Evolutionary conservation across 2,797 vertebrate species (phyloP).

Genomic region (Scyliorhinus canicula): DNA sequence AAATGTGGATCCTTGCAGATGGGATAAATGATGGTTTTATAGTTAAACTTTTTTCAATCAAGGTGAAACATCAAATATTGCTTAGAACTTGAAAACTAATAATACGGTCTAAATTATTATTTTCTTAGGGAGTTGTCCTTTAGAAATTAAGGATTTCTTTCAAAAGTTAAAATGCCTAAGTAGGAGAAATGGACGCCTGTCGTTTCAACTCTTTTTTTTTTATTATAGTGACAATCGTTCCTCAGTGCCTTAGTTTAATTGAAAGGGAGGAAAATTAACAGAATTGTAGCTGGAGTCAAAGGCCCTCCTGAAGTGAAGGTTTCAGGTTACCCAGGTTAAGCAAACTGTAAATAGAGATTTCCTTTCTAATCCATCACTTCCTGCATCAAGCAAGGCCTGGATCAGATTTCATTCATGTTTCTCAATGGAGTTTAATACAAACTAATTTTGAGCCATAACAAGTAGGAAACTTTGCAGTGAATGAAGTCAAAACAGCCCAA

Average conservation of each 20-base stretch:
- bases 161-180: background rate
- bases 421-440: background rate
- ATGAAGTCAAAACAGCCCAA: background rate
- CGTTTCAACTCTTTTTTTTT: background rate
- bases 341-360: conserved; percentile 22
- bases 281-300: background rate
- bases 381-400: background rate
- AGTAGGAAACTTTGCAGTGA: background rate
- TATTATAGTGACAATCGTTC: background rate
- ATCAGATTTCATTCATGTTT: background rate
- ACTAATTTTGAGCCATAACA: background rate
- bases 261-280: background rate
- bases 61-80: background rate
- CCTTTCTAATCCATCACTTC: conserved; percentile 21
- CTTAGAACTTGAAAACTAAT: background rate
- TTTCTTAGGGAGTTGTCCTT: background rate
- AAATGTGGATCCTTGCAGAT: background rate
- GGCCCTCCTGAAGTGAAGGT: background rate
- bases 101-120: background rate
- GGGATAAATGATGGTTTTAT: background rate
- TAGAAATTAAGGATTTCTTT: background rate
- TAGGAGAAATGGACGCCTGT: background rate
- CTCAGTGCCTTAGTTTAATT: background rate
- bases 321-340: background rate
- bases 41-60: background rate